Percentiles rank a stretch among this genome's conserved stretches.
Evolutionary conservation across 2,888 invertebrate genomes (phyloP).

Genomic region (Proisotoma minuta): DNA sequence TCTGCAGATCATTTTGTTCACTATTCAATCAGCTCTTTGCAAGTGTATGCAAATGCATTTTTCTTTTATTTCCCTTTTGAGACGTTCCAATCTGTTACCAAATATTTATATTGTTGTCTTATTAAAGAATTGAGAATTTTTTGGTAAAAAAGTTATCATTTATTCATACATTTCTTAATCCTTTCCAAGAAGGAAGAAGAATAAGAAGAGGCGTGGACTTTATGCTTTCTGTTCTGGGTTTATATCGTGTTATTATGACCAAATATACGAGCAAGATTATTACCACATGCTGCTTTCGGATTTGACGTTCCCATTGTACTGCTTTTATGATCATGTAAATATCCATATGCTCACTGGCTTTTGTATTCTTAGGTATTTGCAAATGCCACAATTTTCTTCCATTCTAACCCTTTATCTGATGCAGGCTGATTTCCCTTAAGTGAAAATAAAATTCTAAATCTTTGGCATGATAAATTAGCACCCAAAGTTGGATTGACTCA

Average conservation of each 20-base stretch:
- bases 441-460: background rate
- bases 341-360: slow-evolving; percentile 15
- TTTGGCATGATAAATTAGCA: background rate
- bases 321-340: slow-evolving; percentile 19
- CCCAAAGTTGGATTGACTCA: background rate
- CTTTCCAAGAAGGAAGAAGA: slow-evolving; percentile 7
- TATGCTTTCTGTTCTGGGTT: slow-evolving; percentile 1
- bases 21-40: no score
- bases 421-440: background rate
- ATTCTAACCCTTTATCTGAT: background rate
- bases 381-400: background rate
- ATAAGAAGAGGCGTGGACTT: slow-evolving; percentile 4
- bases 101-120: no score
- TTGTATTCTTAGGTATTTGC: slow-evolving; percentile 12
- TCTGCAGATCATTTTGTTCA: no score
- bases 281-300: slow-evolving; percentile 19
- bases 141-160: slow-evolving; percentile 7
- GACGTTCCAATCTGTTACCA: no score
- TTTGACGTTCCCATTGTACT: slow-evolving; percentile 17
- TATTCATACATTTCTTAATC: slow-evolving; percentile 14
- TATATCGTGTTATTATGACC: slow-evolving; percentile 16
- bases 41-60: no score
- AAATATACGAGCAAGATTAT: slow-evolving; percentile 14
- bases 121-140: no score
- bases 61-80: no score